phyloP scores from a whole-genome alignment of 2,888 invertebrate species.

The Cylloceria caligata region DNA sequence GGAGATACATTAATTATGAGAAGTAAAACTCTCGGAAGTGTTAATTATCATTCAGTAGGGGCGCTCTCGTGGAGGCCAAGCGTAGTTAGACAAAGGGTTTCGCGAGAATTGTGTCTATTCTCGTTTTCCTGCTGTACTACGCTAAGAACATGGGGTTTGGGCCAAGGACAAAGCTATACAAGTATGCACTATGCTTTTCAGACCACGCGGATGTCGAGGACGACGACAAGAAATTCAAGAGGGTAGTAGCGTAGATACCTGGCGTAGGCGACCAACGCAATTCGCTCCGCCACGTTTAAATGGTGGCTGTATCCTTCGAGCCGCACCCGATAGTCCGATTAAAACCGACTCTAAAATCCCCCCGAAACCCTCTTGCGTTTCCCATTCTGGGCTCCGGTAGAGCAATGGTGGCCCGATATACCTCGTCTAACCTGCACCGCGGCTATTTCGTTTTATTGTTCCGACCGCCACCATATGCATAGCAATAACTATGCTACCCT shows the following conservation, averaged over 20 bases:
- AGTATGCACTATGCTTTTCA: constrained; percentile 18
- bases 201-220: constrained; percentile 41
- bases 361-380: constrained; percentile 44
- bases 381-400: constrained; percentile 35
- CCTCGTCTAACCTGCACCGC: constrained; percentile 70
- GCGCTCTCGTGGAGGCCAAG: not conserved
- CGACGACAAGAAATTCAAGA: constrained; percentile 67
- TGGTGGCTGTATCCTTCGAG: constrained; percentile 29
- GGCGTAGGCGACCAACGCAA: constrained; percentile 62
- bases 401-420: constrained; percentile 41
- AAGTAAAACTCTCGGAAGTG: not conserved
- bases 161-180: constrained; percentile 13
- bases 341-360: constrained; percentile 80
- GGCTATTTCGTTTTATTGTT: constrained; percentile 82
- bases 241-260: constrained; percentile 47
- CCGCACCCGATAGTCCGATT: constrained; percentile 77
- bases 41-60: not conserved
- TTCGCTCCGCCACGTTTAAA: constrained; percentile 68
- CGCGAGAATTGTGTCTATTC: constrained; percentile 12
- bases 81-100: constrained; percentile 4
- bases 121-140: constrained; percentile 18
- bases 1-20: not conserved
- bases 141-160: constrained; percentile 8
- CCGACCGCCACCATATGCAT: constrained; percentile 79
- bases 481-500: constrained; percentile 80